Evolutionary conservation across 2,888 invertebrate species (phyloP).

Genomic region (Caenorhabditis sp.): DNA sequence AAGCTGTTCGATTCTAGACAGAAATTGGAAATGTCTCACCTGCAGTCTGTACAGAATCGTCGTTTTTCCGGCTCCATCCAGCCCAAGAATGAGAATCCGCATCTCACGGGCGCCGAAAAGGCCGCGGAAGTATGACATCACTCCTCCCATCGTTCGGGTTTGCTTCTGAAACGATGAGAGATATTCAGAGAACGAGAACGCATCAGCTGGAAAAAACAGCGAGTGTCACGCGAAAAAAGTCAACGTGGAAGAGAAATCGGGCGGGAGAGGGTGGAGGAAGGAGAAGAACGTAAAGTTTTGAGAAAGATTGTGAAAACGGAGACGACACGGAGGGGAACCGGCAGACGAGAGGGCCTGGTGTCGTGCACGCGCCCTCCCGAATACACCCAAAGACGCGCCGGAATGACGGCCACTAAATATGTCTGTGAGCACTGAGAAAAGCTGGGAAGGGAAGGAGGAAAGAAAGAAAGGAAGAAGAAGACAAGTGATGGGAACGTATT

Average conservation of each 20-base stretch:
- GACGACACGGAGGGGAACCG: constrained; percentile 4
- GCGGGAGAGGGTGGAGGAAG: neutral
- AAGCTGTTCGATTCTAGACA: neutral
- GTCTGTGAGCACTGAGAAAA: constrained; percentile 14
- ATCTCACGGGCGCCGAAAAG: constrained; percentile 83
- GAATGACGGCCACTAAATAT: constrained; percentile 21
- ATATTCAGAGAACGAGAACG: too few relatives aligned
- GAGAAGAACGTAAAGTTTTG: constrained; percentile 20
- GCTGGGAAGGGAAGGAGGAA: neutral
- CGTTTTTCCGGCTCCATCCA: constrained; percentile 86
- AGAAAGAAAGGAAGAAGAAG: neutral
- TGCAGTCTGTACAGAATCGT: constrained; percentile 96
- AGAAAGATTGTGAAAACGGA: constrained; percentile 16
- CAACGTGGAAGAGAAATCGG: neutral
- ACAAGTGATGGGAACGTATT: neutral
- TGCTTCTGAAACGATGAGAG: neutral
- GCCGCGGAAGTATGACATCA: constrained; percentile 95
- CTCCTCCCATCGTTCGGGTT: constrained; percentile 84
- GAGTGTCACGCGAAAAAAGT: neutral
- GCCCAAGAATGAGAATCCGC: constrained; percentile 82
- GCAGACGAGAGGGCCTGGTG: neutral
- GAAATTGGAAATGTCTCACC: constrained; percentile 84
- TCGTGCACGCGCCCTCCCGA: constrained; percentile 1
- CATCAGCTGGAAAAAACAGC: neutral
- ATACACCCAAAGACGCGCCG: neutral